Conservation (phyloP, 1,140 invertebrate species). For the Theocolax elegans region DNA sequence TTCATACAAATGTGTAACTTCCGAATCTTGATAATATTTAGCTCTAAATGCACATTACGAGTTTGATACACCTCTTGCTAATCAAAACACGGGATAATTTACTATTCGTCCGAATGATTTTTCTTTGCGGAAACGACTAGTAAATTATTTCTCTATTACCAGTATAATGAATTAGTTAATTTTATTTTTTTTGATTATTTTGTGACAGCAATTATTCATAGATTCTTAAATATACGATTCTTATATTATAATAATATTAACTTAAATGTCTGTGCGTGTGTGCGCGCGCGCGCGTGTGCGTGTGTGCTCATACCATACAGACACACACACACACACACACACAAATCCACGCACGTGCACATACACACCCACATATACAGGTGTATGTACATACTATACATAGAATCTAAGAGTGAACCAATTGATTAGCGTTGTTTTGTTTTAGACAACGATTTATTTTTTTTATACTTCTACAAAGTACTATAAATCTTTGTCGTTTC, state of each 20-base stretch:
- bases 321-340: too few species aligned
- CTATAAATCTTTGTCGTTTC: conserved; percentile 33
- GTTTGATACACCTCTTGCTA: conserved; percentile 20
- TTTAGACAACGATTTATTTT: conserved; percentile 8
- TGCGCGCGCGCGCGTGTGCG: too few species aligned
- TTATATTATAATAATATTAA: too few species aligned
- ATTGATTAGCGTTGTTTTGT: background rate
- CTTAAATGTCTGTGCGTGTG: too few species aligned
- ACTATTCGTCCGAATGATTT: background rate
- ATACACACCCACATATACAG: too few species aligned
- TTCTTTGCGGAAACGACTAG: background rate
- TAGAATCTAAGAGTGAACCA: conserved; percentile 23
- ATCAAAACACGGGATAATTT: conserved; percentile 20
- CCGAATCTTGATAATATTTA: conserved; percentile 9
- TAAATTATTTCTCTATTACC: conserved; percentile 14
- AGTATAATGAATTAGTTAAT: too few species aligned
- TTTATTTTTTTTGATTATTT: conserved; percentile 37
- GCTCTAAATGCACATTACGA: too few species aligned
- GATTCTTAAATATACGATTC: conserved; percentile 12
- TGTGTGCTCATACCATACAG: too few species aligned
- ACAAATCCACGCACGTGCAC: too few species aligned
- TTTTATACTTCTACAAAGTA: conserved; percentile 33
- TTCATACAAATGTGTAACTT: conserved; percentile 13
- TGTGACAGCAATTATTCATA: conserved; percentile 30
- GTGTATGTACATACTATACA: conserved; percentile 39